A percentile compares a stretch with the other conserved stretches of the same genome.
Conservation (phyloP, 2,113 vertebrate genomes). For the Micronycteris hirsuta region DNA sequence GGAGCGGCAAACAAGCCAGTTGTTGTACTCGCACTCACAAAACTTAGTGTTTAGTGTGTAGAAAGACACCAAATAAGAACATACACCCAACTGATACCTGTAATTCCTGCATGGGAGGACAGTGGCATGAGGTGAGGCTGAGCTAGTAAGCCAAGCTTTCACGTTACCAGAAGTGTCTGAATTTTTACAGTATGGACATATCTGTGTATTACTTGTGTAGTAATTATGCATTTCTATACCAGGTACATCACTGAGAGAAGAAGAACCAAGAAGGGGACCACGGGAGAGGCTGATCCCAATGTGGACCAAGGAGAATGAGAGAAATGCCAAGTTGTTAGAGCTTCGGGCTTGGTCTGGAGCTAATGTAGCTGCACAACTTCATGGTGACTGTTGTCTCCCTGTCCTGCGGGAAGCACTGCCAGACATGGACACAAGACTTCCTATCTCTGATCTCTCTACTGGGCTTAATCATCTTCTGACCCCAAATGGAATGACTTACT, state of each 20-base stretch:
- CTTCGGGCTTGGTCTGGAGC: neutral
- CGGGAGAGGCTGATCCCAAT: neutral
- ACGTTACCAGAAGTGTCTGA: neutral
- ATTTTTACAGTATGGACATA: neutral
- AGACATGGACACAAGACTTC: neutral
- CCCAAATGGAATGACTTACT: neutral
- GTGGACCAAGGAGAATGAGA: neutral
- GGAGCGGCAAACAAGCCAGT: neutral
- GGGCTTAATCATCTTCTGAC: neutral
- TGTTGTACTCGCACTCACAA: neutral
- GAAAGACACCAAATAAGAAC: neutral
- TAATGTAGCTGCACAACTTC: neutral
- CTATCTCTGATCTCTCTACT: neutral
- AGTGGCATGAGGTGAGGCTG: fast-evolving
- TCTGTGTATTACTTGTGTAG: neutral
- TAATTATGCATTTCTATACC: neutral
- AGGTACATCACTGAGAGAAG: neutral
- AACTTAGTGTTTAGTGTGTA: neutral
- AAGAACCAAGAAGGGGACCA: neutral
- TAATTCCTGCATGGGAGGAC: fast-evolving
- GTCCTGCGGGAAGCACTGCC: neutral
- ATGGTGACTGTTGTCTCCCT: neutral
- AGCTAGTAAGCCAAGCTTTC: neutral
- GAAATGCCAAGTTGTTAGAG: neutral
- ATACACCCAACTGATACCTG: neutral